Evolutionary conservation across 2,888 invertebrate genomes (phyloP), one percentile per base, ranked within the genome.

Genomic region (Theodoxus fluviatilis): DNA sequence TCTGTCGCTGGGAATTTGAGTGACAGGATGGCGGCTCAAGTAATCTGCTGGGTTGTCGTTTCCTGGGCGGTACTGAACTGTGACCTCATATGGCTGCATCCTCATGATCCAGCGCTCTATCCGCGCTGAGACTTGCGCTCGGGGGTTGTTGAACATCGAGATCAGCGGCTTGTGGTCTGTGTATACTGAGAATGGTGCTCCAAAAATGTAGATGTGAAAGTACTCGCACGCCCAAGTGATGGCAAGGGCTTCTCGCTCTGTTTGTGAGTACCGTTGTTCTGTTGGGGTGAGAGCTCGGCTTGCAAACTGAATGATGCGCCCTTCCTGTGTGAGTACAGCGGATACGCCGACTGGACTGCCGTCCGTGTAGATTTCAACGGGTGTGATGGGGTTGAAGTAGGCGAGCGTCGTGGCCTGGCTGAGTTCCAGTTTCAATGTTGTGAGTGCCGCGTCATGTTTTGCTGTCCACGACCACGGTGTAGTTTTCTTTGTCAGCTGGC

Each of bases 41-140:
- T 76, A 74, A 67, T 81, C 80, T 9, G 76, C 75, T n/a, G 78
- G 77, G 61, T 80, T 81, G 35, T 75, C 73, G n/a, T 31, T 64
- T 12, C 79, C 79, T 18, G 74, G 73, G n/a, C 52, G 63, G 61
- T 78, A 79, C 33, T 59, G 31, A 7, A 78, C 74, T 4, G 28
- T 71, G 22, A 76, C 65, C 22, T 74, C 70, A 68, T 77, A 79
- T 37, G 73, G 74, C 68, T 76, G 75, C 25, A 79, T 43, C 9
- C 74, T 37, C 43, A 80, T 68, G 18, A 59, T 61, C 77, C 76
- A 76, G 15, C 78, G 38, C 65, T 76, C 75, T 12, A 81, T 76
- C 25, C 79, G 55, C 33, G 78, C 65, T 40, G 76, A 63, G 2
- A 73, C 71, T 40, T 69, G 28, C 40, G 25, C 9, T 18, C 63